phyloP scores from a whole-genome alignment of 2,888 invertebrate species.

The Lithophane leautieri region DNA sequence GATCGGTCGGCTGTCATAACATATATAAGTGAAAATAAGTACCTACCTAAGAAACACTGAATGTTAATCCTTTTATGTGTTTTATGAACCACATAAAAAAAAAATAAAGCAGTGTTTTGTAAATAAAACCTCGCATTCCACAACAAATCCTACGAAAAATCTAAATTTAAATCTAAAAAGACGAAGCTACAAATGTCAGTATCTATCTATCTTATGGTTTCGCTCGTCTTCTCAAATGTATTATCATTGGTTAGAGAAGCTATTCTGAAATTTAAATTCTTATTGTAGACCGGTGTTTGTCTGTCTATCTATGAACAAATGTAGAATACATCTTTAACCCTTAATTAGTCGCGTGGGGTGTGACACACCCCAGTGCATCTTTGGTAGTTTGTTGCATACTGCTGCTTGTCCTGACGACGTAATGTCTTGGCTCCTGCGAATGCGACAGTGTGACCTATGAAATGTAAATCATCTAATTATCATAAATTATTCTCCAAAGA shows the following conservation, averaged over 20 bases:
- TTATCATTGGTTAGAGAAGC: slow-evolving; percentile 1
- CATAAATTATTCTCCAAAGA: slow-evolving; percentile 2
- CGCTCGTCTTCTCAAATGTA: slow-evolving; percentile 9
- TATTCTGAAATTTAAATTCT: not conserved
- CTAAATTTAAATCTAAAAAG: too few species aligned
- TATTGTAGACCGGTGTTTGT: not conserved
- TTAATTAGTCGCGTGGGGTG: too few species aligned
- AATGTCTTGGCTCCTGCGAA: not conserved
- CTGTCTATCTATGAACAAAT: not conserved
- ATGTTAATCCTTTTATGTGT: not conserved
- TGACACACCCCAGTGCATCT: too few species aligned
- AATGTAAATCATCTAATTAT: slow-evolving; percentile 1
- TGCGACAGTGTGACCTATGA: not conserved
- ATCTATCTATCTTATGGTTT: slow-evolving; percentile 1
- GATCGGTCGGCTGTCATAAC: not conserved
- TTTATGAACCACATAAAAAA: not conserved
- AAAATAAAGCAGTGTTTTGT: not conserved
- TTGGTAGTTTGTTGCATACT: not conserved
- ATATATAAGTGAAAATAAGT: not conserved
- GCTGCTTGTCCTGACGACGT: not conserved
- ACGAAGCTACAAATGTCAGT: slow-evolving; percentile 15
- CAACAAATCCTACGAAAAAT: slow-evolving; percentile 14
- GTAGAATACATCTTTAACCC: not conserved
- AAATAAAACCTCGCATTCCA: slow-evolving; percentile 11
- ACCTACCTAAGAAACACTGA: not conserved